Base-by-base conservation (phyloP, 2,888 invertebrate genomes). In the Panorpa germanica region DNA sequence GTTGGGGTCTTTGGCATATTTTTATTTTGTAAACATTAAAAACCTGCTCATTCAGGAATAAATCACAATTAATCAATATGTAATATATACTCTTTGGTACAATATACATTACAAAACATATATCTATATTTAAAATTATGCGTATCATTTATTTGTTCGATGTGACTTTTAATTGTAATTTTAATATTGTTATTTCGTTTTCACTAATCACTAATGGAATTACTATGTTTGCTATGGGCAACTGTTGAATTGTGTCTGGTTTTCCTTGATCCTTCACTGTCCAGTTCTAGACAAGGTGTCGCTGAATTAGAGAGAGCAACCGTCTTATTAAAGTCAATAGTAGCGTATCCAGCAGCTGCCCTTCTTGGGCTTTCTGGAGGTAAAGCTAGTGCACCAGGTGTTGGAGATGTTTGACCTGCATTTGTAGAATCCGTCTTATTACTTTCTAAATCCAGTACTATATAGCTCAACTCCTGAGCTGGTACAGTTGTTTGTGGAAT, bases 271-370 rank as follows among this genome's bases (percentile, higher is more conserved):
- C 77, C 76, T 43, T 81, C 80, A 35, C 60, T 55, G 45, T 76
- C 76, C 28, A 65, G 59, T 36, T 76, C 73, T 32, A 64, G 60
- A 28, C 65, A 65, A 4, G 73, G 66, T 42, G 77, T 75, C 18
- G 75, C 76, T 16, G 83, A 78, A 45, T 74, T 72, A 12, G 80
- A 80, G 16, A 93, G 61, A 13, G 91, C 91, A 31, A 76, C 78
- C 0, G 93, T 93, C 57, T 82, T 83, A 44, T 88, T 76, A 53
- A 93, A 91, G 57, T 93, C 93, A 41, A 93, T 95, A 2, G 81
- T 81, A 6, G 83, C 83, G 48, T 90, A 91, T 28, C 81, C 76
- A 40, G 71, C 62, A 32, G 57, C 53, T 3, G 52, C 42, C 31
- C 53, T 57, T 17, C 50, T 53, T 2, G 65, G 63, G 37, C 63